These are phyloP conservation scores for Eupithecia subfuscata DNA, from an alignment of 2,888 invertebrate species.

Conservation along the genomic window DNA sequence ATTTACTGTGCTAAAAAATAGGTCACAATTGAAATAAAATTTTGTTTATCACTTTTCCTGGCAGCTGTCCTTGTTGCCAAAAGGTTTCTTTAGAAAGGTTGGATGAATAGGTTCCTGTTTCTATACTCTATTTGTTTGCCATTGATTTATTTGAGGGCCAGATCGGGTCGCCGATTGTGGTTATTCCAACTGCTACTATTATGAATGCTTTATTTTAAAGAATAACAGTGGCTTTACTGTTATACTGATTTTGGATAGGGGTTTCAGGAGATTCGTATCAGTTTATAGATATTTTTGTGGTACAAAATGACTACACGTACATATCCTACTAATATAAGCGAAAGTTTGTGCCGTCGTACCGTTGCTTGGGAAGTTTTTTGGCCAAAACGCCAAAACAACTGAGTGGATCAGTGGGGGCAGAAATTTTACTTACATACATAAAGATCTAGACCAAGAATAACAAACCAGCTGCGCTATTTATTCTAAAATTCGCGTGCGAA, in stretches of 20 bases:
- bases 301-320: not conserved
- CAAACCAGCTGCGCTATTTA: no score
- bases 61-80: slow-evolving; percentile 19
- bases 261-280: not conserved
- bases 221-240: slow-evolving; percentile 1
- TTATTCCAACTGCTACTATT: slow-evolving; percentile 23
- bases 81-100: slow-evolving; percentile 28
- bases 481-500: no score
- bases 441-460: no score
- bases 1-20: no score
- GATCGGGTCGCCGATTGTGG: slow-evolving; percentile 22
- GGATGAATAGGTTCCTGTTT: slow-evolving; percentile 37
- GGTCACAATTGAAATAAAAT: no score
- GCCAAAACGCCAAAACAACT: no score
- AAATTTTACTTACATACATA: no score
- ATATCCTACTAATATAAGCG: no score
- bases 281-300: not conserved
- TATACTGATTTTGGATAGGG: not conserved
- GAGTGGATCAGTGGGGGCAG: no score
- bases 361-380: no score
- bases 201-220: slow-evolving; percentile 14
- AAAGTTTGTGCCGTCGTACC: no score
- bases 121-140: slow-evolving; percentile 39
- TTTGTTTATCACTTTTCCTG: slow-evolving; percentile 10
- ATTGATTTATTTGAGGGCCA: slow-evolving; percentile 41